Conservation (phyloP, 2,888 invertebrate genomes). For the Masnerella sp. region DNA sequence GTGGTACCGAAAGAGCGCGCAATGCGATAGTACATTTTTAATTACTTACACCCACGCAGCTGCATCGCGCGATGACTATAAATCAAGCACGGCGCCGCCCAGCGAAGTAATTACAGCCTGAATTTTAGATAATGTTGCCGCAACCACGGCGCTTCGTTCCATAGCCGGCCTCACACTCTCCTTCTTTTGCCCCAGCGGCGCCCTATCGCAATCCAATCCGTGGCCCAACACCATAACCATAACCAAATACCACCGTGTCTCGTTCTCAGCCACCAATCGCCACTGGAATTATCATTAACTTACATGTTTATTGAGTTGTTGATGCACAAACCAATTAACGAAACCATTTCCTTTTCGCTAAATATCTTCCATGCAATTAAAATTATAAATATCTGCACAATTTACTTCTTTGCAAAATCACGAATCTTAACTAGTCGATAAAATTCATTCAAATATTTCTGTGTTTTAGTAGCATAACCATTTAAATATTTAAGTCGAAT, state of each 20-base stretch:
- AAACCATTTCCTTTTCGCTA: too few relatives aligned
- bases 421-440: too few relatives aligned
- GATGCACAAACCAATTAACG: too few relatives aligned
- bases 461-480: too few relatives aligned
- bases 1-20: slow-evolving; percentile 71
- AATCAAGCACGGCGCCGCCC: slow-evolving; percentile 77
- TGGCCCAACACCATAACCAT: slow-evolving; percentile 49
- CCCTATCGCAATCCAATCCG: slow-evolving; percentile 62
- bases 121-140: slow-evolving; percentile 78
- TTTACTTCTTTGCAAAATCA: too few relatives aligned
- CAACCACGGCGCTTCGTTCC: slow-evolving; percentile 73
- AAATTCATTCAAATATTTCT: too few relatives aligned
- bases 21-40: slow-evolving; percentile 78
- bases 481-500: too few relatives aligned
- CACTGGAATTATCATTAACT: too few relatives aligned
- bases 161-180: slow-evolving; percentile 51
- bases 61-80: slow-evolving; percentile 78
- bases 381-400: too few relatives aligned
- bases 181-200: slow-evolving; percentile 52
- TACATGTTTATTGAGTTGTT: too few relatives aligned
- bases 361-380: too few relatives aligned
- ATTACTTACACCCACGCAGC: slow-evolving; percentile 79
- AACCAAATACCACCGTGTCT: slow-evolving; percentile 48
- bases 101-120: slow-evolving; percentile 78
- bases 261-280: too few relatives aligned